Evolutionary conservation across 2,888 invertebrate genomes (phyloP), one percentile per base, ranked within the genome.

Genomic region (Cephus pygmeus): DNA sequence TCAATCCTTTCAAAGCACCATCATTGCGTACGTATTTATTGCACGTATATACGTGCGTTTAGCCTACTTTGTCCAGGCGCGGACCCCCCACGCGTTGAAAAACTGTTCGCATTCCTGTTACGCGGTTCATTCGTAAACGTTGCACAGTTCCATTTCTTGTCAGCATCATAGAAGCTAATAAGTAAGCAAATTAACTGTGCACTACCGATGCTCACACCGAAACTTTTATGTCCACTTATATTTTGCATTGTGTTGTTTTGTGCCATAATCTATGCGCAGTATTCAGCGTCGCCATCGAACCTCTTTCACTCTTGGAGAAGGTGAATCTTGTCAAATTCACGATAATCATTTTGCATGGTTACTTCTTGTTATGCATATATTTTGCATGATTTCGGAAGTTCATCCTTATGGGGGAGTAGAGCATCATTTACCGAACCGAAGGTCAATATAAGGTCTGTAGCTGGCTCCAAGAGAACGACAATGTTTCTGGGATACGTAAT

Each of bases 401-500:
- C 87, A 87, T 35, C 87, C 87, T 87, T 84, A 87, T 86, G 85
- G 84, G 84, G 87, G 84, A 82, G 83, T 80, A 81, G 81, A 80
- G 84, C 84, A 81, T 82, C 83, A 82, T 82, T 87, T 84, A 87
- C 81, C 84, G 80, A 86, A 86, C 86, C 87, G 84, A 86, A 88
- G 87, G 88, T 88, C 85, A 82, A 40, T 40, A 23, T 9, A 40
- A 40, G 23, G 23, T 56, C 56, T 56, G 56, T 56, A 56, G 23
- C 23, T 56, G 9, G 56, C 2, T 23, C 9, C 23, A 56, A 56
- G 23, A 23, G 9, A 9, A 2, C 23, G 56, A 6, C 9, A 56
- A 56, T 2, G 56, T 56, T 56, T 56, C 2, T 56, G 9, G 23
- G 56, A 23, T 56, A 56, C 23, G 56, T 56, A 23, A 23, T 23